A percentile compares a stretch with the other conserved stretches of the same genome.
Conservation (phyloP, 2,888 invertebrate species). For the Eretmocerus hayati region DNA sequence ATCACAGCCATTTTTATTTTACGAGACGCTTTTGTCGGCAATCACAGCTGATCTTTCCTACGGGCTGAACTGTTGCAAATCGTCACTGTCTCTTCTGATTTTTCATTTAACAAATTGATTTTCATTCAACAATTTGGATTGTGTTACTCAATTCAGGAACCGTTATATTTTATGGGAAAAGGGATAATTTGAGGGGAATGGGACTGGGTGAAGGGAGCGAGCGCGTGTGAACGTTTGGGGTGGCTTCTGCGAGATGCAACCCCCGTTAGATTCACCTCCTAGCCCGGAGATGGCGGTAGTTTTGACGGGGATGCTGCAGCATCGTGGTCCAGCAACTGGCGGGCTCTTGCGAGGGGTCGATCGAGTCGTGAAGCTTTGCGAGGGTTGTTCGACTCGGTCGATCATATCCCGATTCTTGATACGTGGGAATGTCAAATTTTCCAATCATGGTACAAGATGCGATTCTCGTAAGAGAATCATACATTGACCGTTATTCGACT, state of each 20-base stretch:
- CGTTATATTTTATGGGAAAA: too few species aligned
- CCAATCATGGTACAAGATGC: too few species aligned
- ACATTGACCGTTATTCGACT: too few species aligned
- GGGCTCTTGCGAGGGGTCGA: conserved; percentile 31
- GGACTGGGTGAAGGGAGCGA: background rate
- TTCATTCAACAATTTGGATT: too few species aligned
- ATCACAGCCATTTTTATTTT: too few species aligned
- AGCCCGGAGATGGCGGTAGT: conserved; percentile 31
- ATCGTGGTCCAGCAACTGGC: conserved; percentile 38
- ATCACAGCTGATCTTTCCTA: too few species aligned
- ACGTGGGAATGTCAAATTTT: background rate
- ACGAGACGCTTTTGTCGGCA: too few species aligned
- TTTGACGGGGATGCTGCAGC: conserved; percentile 33
- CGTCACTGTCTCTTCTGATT: too few species aligned
- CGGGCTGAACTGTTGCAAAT: too few species aligned
- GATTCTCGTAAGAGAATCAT: too few species aligned
- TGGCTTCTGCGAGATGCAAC: conserved; percentile 24
- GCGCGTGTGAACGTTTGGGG: conserved; percentile 24
- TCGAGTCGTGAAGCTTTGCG: conserved; percentile 3
- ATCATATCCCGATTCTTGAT: conserved; percentile 12
- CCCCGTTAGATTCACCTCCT: conserved; percentile 19
- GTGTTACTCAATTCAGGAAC: too few species aligned
- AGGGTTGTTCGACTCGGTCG: background rate
- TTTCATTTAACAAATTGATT: too few species aligned
- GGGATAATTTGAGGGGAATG: background rate